These are phyloP conservation scores for Drosophila anceps DNA, from an alignment of 2,888 invertebrate species.

Conservation along the genomic window DNA sequence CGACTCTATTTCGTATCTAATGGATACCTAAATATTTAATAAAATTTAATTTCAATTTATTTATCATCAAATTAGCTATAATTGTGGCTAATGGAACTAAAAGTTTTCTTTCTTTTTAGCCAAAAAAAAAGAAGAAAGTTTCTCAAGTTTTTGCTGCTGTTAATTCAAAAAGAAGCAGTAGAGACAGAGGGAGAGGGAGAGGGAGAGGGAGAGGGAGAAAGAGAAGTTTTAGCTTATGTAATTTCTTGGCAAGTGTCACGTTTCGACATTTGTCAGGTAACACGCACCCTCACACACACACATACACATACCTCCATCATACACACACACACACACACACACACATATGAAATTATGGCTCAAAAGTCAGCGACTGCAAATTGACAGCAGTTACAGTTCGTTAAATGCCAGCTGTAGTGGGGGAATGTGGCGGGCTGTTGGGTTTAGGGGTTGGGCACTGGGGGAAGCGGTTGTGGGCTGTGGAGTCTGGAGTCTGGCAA, in stretches of 20 bases:
- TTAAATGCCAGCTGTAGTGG: slow-evolving; percentile 67
- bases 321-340: slow-evolving; percentile 5
- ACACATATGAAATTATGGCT: slow-evolving; percentile 66
- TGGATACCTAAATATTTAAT: background rate
- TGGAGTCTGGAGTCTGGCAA: background rate
- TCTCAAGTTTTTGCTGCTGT: background rate
- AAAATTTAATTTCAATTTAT: slow-evolving; percentile 3
- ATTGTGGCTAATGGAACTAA: slow-evolving; percentile 19
- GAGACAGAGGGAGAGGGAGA: slow-evolving; percentile 1
- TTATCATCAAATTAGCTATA: slow-evolving; percentile 6
- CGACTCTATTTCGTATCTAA: background rate
- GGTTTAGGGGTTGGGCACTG: background rate
- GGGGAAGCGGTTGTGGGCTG: background rate
- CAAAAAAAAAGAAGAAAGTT: slow-evolving; percentile 3
- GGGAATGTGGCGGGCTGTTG: slow-evolving; percentile 11
- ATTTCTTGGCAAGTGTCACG: slow-evolving; percentile 81
- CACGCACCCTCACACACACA: slow-evolving; percentile 42
- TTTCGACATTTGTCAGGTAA: slow-evolving; percentile 80
- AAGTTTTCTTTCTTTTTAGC: background rate
- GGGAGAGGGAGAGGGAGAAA: background rate
- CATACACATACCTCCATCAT: background rate
- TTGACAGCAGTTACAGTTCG: slow-evolving; percentile 83
- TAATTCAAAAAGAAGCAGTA: background rate
- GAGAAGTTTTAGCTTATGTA: slow-evolving; percentile 76
- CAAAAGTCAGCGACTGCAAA: slow-evolving; percentile 81